Evolutionary conservation across 2,888 invertebrate genomes (phyloP), one percentile per base, ranked within the genome.

Genomic region (Dicyrtoma fusca): DNA sequence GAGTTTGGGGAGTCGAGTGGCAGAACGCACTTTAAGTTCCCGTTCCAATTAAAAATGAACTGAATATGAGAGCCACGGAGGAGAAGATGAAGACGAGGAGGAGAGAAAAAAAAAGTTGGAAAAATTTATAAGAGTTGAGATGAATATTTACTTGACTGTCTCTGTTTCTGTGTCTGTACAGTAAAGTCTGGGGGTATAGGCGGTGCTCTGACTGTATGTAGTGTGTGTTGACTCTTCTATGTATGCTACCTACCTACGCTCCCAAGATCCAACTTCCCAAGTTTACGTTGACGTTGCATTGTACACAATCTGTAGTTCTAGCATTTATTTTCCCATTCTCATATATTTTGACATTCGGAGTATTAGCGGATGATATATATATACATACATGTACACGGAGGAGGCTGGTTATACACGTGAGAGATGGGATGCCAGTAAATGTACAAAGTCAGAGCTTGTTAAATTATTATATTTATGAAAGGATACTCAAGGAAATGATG

Each of bases 401-500:
- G 8, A 34, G n/a, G n/a, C n/a, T n/a, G n/a, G n/a, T n/a, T n/a
- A n/a, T n/a, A 34, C 34, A 34, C 34, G 34, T 34, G 34, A 34
- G 34, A 34, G 34, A 34, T 34, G 34, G 4, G 34, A 8, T 8
- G 34, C n/a, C 45, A 45, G 64, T 64, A 64, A 64, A 64, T 64
- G n/a, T n/a, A n/a, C n/a, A 53, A 66, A 66, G 66, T 53, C 26
- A 23, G n/a, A 65, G 49, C 25, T 65, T 49, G 34, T 49, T 49
- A 65, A 65, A 65, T 65, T 34, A 34, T 65, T 1, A 47, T 47
- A 63, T 61, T 61, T 61, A 61, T 61, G 61, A 57, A 57, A 17
- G 17, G 44, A 61, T 21, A 17, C 19, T 17, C 10, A 17, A 19
- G 65, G 49, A 51, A 51, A 65, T 51, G 49, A 34, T 65, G 51